Base-by-base conservation (phyloP, 2,888 invertebrate species). In the Spilarctia lutea region DNA sequence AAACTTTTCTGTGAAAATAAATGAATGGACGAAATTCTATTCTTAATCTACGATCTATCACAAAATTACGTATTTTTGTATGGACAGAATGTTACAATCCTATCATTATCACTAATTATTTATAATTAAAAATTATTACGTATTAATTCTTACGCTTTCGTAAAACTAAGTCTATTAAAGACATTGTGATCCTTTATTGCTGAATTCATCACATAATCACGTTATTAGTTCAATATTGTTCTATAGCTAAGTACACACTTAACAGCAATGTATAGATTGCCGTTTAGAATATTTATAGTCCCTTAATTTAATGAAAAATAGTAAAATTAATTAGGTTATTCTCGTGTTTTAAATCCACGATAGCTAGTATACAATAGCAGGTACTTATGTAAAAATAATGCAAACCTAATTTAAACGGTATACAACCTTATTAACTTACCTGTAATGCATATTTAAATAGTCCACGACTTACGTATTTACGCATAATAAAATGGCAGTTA, bases 31-130 rank as follows among this genome's bases (percentile, higher is more conserved):
- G 73, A 75, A 79, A 48, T 69, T 68, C 77, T 77, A 76, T 56
- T 42, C 68, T 79, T 84, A 85, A 76, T 78, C 77, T 82, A 80
- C 35, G 72, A 72, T 78, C 82, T 83, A 89, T 88, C 88, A 89
- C 88, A 86, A 68, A 82, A 84, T 85, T 89, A 88, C 87, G 89
- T 89, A 88, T 89, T 87, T 80, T 86, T 76, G 79, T 85, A 76
- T 88, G 83, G 87, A 87, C 85, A 85, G 84, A 85, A 79, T 79
- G 71, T 83, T 82, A 79, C 78, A 78, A 83, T 81, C 76, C 80
- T 81, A 80, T 52, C 60, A 70, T 52, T 69, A 77, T 73, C 71
- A 18, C 68, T 73, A 73, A 16, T 70, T 52, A 18, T 20, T 48
- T 75, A 73, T 45, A 68, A n/a, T 67, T 48, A 52, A 73, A 67